Base-by-base conservation (phyloP, 2,888 invertebrate species). In the Netelia inedita region DNA sequence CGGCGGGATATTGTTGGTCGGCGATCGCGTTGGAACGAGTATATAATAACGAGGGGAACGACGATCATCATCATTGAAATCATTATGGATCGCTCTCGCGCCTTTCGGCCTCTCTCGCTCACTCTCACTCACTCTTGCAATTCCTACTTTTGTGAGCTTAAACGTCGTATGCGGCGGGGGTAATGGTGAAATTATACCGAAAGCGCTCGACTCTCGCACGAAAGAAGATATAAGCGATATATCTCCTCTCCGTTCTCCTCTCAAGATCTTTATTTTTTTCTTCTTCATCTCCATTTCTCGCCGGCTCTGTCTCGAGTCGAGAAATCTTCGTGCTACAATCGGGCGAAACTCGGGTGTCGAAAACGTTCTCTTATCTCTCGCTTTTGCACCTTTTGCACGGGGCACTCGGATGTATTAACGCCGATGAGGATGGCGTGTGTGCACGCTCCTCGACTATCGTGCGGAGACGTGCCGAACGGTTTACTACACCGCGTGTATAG, bases 121-220 rank as follows among this genome's bases (percentile, higher is more conserved):
- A 43, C 50, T 35, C 69, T 82, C 69, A 79, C 68, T 65, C 76
- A 68, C 74, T 63, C 46, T 55, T 55, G 63, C 57, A 74, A 75
- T 81, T 80, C 71, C 23, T 81, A 68, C 1, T 73, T 72, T 76
- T 78, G 72, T 68, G 10, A 41, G 41, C 23, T 65, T 71, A 43
- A 23, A 82, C 69, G 63, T 50, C 41, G 55, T 35, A 35, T 63
- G 79, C 43, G 61, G 74, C 53, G 71, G 84, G 82, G 88, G 86
- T 91, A 91, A 91, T 90, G 89, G 89, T 88, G 88, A 91, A 91
- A 91, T 90, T 90, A 91, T 90, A 91, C 89, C 83, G 85, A 85
- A 87, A 87, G 81, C 73, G 78, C 88, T 87, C 72, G 68, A 57
- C 74, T 63, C 72, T 61, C 68, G 80, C 83, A 86, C 87, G 79